These are phyloP conservation scores for Baronia brevicornis DNA, from an alignment of 2,888 invertebrate species.

Conservation along the genomic window DNA sequence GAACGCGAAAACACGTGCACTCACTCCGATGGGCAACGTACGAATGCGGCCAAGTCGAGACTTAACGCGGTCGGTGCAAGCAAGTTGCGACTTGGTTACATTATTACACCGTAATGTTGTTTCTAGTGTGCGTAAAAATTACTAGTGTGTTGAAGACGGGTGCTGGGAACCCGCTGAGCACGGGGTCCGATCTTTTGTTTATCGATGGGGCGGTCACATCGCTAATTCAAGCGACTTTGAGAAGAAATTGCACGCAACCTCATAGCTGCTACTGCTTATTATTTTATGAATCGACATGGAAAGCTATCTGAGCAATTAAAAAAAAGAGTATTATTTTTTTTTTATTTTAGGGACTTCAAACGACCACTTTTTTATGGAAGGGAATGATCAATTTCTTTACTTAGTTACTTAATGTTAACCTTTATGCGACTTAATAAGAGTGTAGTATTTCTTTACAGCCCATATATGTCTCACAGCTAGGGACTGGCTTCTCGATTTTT, in stretches of 20 bases:
- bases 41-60: conserved; percentile 52
- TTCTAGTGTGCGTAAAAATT: conserved; percentile 18
- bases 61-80: conserved; percentile 47
- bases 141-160: conserved; percentile 21
- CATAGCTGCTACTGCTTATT: conserved; percentile 8
- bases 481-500: no score
- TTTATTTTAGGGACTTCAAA: no score
- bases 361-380: conserved; percentile 5
- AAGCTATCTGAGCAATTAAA: no score
- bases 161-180: conserved; percentile 35
- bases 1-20: conserved; percentile 43
- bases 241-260: conserved; percentile 1
- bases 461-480: no score
- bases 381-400: no score
- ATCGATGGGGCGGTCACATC: conserved; percentile 35
- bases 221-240: conserved; percentile 14
- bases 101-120: conserved; percentile 12
- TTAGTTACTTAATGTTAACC: no score
- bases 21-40: conserved; percentile 45
- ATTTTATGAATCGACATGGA: conserved; percentile 5
- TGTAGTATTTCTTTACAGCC: no score
- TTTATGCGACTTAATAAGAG: no score
- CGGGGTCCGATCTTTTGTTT: conserved; percentile 57
- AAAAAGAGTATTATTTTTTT: no score
- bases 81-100: conserved; percentile 44